A percentile compares a stretch with the other conserved stretches of the same genome.
Evolutionary conservation across 1,140 invertebrate species (phyloP).

Genomic region (Leptopilina boulardi): DNA sequence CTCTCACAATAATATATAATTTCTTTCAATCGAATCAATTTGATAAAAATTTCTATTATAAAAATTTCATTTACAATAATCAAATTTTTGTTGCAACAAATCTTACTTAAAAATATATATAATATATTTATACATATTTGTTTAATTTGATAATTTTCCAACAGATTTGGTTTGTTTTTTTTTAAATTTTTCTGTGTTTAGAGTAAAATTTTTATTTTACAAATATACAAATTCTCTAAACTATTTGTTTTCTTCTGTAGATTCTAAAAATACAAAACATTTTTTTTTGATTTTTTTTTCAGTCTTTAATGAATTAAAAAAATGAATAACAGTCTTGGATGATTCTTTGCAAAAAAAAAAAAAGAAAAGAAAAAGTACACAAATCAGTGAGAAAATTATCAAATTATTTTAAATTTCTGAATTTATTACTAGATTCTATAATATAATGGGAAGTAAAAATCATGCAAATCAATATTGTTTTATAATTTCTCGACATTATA

Average conservation of each 20-base stretch:
- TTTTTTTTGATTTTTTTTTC: not conserved
- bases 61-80: slow-evolving; percentile 21
- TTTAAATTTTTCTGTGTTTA: not conserved
- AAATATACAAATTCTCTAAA: no score
- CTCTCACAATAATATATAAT: not conserved
- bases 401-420: not conserved
- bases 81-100: not conserved
- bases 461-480: not conserved
- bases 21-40: slow-evolving; percentile 8
- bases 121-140: no score
- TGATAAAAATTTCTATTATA: not conserved
- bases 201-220: not conserved
- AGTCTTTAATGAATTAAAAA: not conserved
- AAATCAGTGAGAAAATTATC: slow-evolving; percentile 19
- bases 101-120: not conserved
- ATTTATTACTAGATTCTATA: not conserved
- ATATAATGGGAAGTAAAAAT: not conserved
- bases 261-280: no score
- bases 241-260: no score
- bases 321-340: no score
- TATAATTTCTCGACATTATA: not conserved
- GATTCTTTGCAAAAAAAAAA: no score
- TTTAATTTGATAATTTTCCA: not conserved
- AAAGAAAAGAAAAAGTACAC: not conserved
- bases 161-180: not conserved